Conservation (phyloP, 1,140 invertebrate species). For the Venturia canescens region DNA sequence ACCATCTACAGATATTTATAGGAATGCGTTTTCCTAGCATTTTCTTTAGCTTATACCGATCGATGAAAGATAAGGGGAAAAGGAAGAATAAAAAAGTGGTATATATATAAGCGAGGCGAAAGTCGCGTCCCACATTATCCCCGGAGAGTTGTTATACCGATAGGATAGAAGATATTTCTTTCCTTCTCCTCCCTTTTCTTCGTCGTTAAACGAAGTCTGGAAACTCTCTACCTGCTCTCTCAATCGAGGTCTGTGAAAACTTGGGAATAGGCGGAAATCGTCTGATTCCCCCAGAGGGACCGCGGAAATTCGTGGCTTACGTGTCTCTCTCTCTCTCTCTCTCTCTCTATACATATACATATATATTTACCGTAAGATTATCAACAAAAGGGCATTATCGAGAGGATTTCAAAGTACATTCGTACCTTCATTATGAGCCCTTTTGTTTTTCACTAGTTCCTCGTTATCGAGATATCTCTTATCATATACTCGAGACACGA, state of each 20-base stretch:
- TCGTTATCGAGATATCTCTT: conserved; percentile 2
- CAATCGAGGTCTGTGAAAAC: conserved; percentile 33
- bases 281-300: conserved; percentile 45
- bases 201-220: conserved; percentile 33
- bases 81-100: conserved; percentile 5
- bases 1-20: not conserved
- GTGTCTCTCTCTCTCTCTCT: too few species aligned
- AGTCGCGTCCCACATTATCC: conserved; percentile 35
- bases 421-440: not conserved
- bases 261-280: conserved; percentile 43
- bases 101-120: not conserved
- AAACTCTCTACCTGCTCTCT: conserved; percentile 41
- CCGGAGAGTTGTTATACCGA: conserved; percentile 43
- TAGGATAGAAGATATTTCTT: conserved; percentile 39
- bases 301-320: conserved; percentile 13
- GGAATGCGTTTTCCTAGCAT: not conserved
- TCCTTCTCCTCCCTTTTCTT: conserved; percentile 14
- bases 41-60: conserved; percentile 6
- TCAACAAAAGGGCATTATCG: not conserved
- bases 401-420: not conserved
- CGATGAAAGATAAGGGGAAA: conserved; percentile 30
- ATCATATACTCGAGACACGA: not conserved
- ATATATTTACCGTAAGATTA: not conserved
- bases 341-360: too few species aligned
- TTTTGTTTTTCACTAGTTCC: not conserved